Evolutionary conservation across 2,888 invertebrate genomes (phyloP).

Genomic region (Raillietiella orientalis): DNA sequence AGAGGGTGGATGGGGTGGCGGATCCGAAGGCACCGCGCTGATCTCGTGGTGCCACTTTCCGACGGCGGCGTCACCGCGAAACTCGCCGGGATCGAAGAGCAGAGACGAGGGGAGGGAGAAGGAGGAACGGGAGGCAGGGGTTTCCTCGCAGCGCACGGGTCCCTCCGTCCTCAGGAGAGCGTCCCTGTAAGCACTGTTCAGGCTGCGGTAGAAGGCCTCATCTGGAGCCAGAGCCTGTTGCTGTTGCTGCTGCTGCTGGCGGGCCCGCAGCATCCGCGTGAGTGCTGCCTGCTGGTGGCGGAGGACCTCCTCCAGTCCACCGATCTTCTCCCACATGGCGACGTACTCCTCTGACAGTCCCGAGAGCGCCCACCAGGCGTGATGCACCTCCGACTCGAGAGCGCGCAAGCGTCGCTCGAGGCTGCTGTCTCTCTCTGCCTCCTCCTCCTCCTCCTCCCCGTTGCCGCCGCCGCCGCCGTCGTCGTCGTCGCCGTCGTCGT

Average conservation of each 20-base stretch:
- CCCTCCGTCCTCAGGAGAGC: too few species aligned
- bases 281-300: slow-evolving; percentile 68
- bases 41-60: too few species aligned
- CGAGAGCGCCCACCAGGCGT: slow-evolving; percentile 71
- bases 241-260: slow-evolving; percentile 10
- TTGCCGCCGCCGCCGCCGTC: too few species aligned
- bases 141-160: too few species aligned
- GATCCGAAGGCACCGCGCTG: too few species aligned
- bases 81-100: too few species aligned
- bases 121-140: too few species aligned
- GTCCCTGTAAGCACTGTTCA: slow-evolving; percentile 58
- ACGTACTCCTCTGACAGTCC: slow-evolving; percentile 67
- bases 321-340: slow-evolving; percentile 70
- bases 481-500: too few species aligned
- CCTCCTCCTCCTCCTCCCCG: neutral
- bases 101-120: too few species aligned
- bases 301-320: slow-evolving; percentile 51
- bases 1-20: too few species aligned
- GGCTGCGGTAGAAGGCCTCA: slow-evolving; percentile 54
- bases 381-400: slow-evolving; percentile 60
- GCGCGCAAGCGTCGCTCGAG: slow-evolving; percentile 53
- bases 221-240: neutral
- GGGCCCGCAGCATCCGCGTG: slow-evolving; percentile 48
- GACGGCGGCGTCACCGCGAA: too few species aligned
- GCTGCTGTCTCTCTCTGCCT: slow-evolving; percentile 1